Base-by-base conservation (phyloP, 2,888 invertebrate genomes). In the Chaetogeoica ovagalla region DNA sequence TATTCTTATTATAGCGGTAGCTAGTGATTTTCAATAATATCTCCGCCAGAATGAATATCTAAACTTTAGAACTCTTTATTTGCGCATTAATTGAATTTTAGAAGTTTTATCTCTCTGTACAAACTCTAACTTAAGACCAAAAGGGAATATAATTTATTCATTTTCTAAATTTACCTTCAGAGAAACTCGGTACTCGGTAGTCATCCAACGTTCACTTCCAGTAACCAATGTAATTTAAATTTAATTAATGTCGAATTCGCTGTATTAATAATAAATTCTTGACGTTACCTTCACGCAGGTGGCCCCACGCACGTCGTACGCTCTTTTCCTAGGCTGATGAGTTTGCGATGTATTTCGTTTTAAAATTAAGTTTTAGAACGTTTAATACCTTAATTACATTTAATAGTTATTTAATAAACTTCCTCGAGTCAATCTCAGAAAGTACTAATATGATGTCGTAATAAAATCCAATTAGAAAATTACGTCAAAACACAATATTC, bases 101-200 rank as follows among this genome's bases (percentile, higher is more conserved):
- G 15, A 76, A 76, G 66, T 76, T 76, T 13, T 76, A 68, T 76
- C 43, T 76, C 65, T 66, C 48, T 43, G n/a, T 1, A 43, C 57
- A 23, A 52, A 68, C 43, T 75, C 23, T n/a, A 57, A 57, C 66
- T 59, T 2, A 59, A 76, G 59, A 23, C 66, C 23, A 48, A 59
- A 65, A 43, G 48, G 57, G 43, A 43, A n/a, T 59, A 43, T 75
- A 68, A 76, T 76, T 76, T 76, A 76, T 76, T 68, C 65, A 65
- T 65, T 37, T 60, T 60, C 55, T 21, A 74, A 65, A 75, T 65
- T 59, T 30, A 75, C 59, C 59, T 76, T 48, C 15, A n/a, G 30
- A 43, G 75, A 68, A 76, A 68, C 57, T 48, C 48, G 48, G 48
- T 11, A 48, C 48, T 66, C 23, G 39, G 39, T 57, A 39, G 37